Evolutionary conservation across 2,113 vertebrate genomes (phyloP).

Genomic region (Saimiri boliviensis): DNA sequence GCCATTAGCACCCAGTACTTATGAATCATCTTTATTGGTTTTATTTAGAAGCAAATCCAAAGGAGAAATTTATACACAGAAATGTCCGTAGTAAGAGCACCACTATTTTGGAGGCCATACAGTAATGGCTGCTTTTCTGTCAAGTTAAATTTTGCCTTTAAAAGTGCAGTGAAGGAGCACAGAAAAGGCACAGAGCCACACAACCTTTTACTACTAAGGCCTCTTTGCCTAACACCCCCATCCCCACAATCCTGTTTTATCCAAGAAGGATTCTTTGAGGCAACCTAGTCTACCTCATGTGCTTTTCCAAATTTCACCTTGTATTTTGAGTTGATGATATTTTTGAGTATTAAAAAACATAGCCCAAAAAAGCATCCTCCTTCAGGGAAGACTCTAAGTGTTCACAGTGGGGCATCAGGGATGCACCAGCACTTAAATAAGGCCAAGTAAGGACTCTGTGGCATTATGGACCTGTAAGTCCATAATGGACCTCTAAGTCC

Average conservation of each 20-base stretch:
- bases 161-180: neutral
- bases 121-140: neutral
- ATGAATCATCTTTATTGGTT: neutral
- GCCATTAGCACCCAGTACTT: neutral
- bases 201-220: neutral
- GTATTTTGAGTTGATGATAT: neutral
- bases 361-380: neutral
- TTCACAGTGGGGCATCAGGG: neutral
- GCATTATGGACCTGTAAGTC: neutral
- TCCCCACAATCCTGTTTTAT: neutral
- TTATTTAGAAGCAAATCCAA: slow-evolving; percentile 31
- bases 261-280: neutral
- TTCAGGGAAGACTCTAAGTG: neutral
- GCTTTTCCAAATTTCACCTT: neutral
- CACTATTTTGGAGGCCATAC: neutral
- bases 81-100: neutral
- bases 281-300: neutral
- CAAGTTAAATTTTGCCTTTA: neutral
- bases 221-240: neutral
- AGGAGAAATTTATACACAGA: neutral
- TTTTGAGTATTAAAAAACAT: slow-evolving; percentile 3
- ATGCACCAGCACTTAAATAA: neutral
- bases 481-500: neutral
- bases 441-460: neutral
- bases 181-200: neutral